Base-by-base conservation (phyloP, 2,888 invertebrate species). In the Watsonalla cultraria region DNA sequence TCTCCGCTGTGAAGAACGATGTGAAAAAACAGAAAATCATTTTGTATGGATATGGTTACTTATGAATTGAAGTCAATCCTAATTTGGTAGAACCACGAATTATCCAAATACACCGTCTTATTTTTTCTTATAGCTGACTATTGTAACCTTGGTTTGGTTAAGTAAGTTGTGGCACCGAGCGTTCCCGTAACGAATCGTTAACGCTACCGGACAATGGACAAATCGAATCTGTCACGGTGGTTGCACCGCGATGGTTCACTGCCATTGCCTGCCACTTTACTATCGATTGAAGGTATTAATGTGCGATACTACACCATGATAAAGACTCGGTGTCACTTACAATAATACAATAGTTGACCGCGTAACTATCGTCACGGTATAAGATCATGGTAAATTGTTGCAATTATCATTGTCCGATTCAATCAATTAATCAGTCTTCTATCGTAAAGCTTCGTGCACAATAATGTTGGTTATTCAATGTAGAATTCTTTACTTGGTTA, bases 151-250 rank as follows among this genome's bases (percentile, higher is more conserved):
- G 42, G 42, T 42, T 42, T 11, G 42, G 2, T 42, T 5, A 42
- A 8, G 42, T 11, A 42, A 14, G 53, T 53, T 52, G 46, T 50
- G 51, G 54, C 65, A 65, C 59, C 37, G 48, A 37, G 5, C 58
- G 57, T 62, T 55, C 57, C 54, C 69, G 77, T 68, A 77, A 79
- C 82, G 78, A 78, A 78, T 82, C 76, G 80, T 81, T 84, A 79
- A 65, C 69, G 69, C 66, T 68, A 65, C 75, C 66, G 74, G 74
- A 80, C 79, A 82, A 80, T 76, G 74, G 74, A 80, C 82, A 82
- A 85, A 86, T 83, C 72, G 82, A 77, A 81, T 82, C 74, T 80
- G 80, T 79, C 77, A 79, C 76, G 82, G 66, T 70, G 71, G 68
- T 55, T 61, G 71, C 73, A 68, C 80, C 54, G 54, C 52, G 54